phyloP scores from a whole-genome alignment of 2,113 vertebrate genomes.

The Lontra canadensis region DNA sequence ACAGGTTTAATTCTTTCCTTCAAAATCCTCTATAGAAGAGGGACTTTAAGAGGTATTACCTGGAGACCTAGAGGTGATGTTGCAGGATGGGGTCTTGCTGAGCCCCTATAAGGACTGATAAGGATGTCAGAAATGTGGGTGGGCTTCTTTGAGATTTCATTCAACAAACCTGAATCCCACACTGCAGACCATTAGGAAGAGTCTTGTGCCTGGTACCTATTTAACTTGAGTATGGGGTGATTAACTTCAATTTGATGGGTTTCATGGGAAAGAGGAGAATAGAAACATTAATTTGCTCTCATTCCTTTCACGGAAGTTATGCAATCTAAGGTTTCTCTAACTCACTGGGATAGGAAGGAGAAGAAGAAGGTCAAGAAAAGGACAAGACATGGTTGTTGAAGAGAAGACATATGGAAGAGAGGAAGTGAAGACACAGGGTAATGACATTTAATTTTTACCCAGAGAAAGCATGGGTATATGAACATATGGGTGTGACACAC shows the following conservation, averaged over 20 bases:
- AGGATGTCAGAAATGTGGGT: neutral
- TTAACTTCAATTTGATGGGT: neutral
- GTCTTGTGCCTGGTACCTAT: neutral
- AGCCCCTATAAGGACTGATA: neutral
- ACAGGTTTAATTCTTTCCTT: neutral
- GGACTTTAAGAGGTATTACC: neutral
- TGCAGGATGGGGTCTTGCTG: neutral
- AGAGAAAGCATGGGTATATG: neutral
- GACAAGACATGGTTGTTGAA: neutral
- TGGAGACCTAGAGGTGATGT: neutral
- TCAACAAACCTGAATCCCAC: neutral
- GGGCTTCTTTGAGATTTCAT: neutral
- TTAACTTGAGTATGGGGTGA: neutral
- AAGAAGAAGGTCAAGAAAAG: neutral
- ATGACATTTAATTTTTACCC: neutral
- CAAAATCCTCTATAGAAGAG: neutral
- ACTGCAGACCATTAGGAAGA: neutral
- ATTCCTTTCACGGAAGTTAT: neutral
- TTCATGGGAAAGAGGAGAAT: neutral
- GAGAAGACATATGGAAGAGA: neutral
- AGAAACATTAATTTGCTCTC: neutral
- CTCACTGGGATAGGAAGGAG: neutral
- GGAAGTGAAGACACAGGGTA: neutral
- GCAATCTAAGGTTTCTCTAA: neutral
- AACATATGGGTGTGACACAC: neutral